Percentiles rank a stretch among this genome's conserved stretches.
Conservation (phyloP, 1,140 invertebrate species). For the Lucilia cuprina region DNA sequence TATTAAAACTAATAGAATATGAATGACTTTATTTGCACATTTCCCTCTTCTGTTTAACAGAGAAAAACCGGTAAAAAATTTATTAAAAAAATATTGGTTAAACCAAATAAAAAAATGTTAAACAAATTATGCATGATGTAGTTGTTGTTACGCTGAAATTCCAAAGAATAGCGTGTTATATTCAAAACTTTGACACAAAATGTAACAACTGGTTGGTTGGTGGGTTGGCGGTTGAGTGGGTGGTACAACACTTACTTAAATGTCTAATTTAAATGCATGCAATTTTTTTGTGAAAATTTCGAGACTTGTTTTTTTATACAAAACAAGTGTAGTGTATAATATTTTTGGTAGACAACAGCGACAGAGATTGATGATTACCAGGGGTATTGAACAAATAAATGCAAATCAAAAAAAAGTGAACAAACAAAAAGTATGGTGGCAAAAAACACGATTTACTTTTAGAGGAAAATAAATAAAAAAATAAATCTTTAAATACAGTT, state of each 20-base stretch:
- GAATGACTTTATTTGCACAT: background rate
- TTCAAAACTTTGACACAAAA: background rate
- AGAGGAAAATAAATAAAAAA: background rate
- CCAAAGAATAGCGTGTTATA: background rate
- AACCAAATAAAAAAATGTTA: background rate
- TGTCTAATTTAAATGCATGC: conserved; percentile 63
- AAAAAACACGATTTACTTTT: background rate
- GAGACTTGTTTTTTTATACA: conserved; percentile 13
- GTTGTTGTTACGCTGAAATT: background rate
- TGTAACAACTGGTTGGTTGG: background rate
- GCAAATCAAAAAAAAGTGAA: background rate
- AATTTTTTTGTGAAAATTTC: conserved; percentile 40
- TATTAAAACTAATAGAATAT: too few species aligned
- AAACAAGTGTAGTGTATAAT: background rate
- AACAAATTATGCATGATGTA: background rate
- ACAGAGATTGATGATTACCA: conserved; percentile 59
- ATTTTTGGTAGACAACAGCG: conserved; percentile 38
- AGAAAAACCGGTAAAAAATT: background rate
- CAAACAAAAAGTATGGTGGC: background rate
- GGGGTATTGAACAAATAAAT: conserved; percentile 25
- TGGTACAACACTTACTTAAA: conserved; percentile 48
- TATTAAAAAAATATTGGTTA: background rate
- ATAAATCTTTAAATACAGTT: background rate
- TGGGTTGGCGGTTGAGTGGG: background rate
- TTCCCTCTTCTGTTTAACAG: background rate